A percentile compares a stretch with the other conserved stretches of the same genome.
Conservation (phyloP, 2,888 invertebrate genomes). For the Drosophila robusta region DNA sequence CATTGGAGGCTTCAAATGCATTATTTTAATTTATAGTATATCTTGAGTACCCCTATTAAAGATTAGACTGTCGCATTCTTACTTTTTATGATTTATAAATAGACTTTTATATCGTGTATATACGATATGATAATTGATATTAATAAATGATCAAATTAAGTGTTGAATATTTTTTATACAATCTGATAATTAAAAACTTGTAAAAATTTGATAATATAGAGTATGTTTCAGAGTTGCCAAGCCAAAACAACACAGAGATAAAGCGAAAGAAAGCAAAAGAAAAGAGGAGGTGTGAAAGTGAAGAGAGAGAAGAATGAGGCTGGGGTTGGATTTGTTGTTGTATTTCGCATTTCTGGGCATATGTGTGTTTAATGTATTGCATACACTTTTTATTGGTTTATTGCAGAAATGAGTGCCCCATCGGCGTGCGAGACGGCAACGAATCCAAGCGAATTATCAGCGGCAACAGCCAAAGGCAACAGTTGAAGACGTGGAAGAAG, state of each 20-base stretch:
- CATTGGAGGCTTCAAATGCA: too few relatives aligned
- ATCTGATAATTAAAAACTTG: neutral
- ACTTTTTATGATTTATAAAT: neutral
- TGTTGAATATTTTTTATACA: neutral
- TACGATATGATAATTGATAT: neutral
- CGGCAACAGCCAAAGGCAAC: slow-evolving; percentile 48
- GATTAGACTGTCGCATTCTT: too few relatives aligned
- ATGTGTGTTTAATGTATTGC: slow-evolving; percentile 18
- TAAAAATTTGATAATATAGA: neutral
- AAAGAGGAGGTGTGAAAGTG: neutral
- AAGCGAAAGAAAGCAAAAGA: too few relatives aligned
- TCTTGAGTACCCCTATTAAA: too few relatives aligned
- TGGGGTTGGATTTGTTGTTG: neutral
- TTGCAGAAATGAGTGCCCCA: slow-evolving; percentile 71
- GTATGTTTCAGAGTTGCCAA: neutral
- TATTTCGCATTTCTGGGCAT: neutral
- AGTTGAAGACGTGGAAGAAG: slow-evolving; percentile 32
- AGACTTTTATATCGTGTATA: neutral
- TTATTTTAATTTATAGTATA: too few relatives aligned
- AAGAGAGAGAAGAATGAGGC: neutral
- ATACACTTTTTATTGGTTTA: slow-evolving; percentile 21
- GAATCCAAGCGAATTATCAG: slow-evolving; percentile 58
- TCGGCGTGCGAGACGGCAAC: slow-evolving; percentile 47
- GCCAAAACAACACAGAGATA: neutral
- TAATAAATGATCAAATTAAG: neutral